These are phyloP conservation scores for Drosophila hamatofila DNA, from an alignment of 2,888 invertebrate species.

Conservation along the genomic window DNA sequence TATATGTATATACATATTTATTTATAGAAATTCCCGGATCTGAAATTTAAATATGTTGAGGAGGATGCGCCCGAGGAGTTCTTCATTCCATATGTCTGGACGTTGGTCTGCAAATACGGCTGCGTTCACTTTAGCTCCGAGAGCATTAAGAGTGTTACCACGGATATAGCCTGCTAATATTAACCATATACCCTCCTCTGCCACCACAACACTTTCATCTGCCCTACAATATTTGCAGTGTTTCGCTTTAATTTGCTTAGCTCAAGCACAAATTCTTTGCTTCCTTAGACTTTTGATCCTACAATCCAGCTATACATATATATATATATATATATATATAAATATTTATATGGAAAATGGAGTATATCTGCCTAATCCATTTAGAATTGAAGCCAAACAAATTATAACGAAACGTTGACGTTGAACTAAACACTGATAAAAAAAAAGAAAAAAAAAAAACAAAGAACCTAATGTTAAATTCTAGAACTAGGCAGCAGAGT, in stretches of 20 bases:
- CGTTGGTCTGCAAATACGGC: constrained; percentile 90
- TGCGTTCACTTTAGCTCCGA: constrained; percentile 85
- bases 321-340: neutral
- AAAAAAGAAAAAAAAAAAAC: constrained; percentile 2
- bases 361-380: constrained; percentile 22
- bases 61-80: constrained; percentile 99
- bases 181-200: constrained; percentile 15
- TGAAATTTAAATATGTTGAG: constrained; percentile 99
- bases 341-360: constrained; percentile 13
- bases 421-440: constrained; percentile 32
- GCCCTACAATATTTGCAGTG: constrained; percentile 11
- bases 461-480: constrained; percentile 50
- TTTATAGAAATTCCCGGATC: constrained; percentile 97
- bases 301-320: neutral
- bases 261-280: constrained; percentile 30
- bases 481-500: constrained; percentile 48
- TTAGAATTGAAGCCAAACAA: constrained; percentile 63
- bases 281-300: constrained; percentile 29
- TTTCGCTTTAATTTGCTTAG: constrained; percentile 40
- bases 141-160: constrained; percentile 84
- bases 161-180: constrained; percentile 85
- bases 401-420: constrained; percentile 54
- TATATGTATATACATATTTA: neutral
- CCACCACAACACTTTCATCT: neutral
- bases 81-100: constrained; percentile 99